Evolutionary conservation across 2,797 vertebrate genomes (phyloP), one percentile per base, ranked within the genome.

Genomic region (Erithacus rubecula): DNA sequence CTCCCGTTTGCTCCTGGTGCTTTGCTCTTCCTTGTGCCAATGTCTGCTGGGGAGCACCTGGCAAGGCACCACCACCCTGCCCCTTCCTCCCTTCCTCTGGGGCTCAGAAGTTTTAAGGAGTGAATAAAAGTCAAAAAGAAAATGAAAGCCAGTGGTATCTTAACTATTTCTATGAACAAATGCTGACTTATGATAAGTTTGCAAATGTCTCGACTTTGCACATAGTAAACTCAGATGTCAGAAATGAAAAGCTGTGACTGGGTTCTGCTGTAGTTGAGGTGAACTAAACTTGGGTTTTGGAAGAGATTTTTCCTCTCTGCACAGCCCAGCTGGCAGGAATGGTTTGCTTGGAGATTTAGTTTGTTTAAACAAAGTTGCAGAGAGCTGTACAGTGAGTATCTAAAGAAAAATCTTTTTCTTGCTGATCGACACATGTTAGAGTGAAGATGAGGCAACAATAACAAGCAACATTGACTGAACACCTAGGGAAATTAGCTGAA

Each of bases 21-120:
- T 72, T 52, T 6, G 0, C 15, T 51, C 0, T 0, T 2, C 3
- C 26, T 36, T 9, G 17, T 27, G 3, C 4, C 7, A 27, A 3
- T 1, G 12, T 11, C 32, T 29, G 51, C 21, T 3, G 46, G n/a
- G 27, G 18, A 41, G 58, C 18, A 26, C 14, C 13, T 21, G 43
- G 22, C 14, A 41, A 32, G 46, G 26, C 24, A 52, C 5, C 32
- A 64, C 51, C 16, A 15, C 32, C 11, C 16, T 64, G 6, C 19
- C 47, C 8, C 8, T 9, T 30, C 41, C 36, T 71, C n/a, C 41
- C 39, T 58, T 52, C 29, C 15, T 36, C 18, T 23, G 17, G 12
- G 55, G 13, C 22, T 64, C 24, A 4, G 6, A 34, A 41, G 14
- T 27, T 3, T 1, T 14, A 20, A 56, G 24, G 29, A 62, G 12